Evolutionary conservation across 2,113 vertebrate genomes (phyloP).

Genomic region (Chionomys nivalis): DNA sequence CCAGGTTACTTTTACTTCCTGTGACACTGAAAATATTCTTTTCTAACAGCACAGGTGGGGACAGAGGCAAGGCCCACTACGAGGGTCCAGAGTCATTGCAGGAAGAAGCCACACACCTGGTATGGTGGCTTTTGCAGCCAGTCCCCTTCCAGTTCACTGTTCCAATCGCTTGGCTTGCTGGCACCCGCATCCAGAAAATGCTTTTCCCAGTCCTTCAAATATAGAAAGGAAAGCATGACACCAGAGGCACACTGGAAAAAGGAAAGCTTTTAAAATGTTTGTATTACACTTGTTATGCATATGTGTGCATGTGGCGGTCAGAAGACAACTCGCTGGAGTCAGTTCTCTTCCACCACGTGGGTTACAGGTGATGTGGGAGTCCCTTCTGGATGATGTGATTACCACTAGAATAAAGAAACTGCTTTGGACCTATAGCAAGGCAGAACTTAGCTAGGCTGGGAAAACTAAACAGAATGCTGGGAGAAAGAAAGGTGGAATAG

Average conservation of each 20-base stretch:
- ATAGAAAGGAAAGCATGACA: neutral
- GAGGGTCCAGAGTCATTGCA: rapidly evolving
- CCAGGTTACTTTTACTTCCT: neutral
- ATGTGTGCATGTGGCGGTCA: neutral
- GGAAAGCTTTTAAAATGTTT: neutral
- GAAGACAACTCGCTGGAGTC: neutral
- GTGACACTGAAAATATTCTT: neutral
- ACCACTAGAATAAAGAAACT: too few species aligned
- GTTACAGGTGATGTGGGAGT: neutral
- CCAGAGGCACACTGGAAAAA: neutral
- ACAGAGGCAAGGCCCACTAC: neutral
- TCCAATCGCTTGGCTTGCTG: slow-evolving; percentile 90
- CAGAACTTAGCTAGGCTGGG: too few species aligned
- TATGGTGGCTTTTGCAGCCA: slow-evolving; percentile 91
- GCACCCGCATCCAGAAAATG: slow-evolving; percentile 89
- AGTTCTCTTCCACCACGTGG: neutral
- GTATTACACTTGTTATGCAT: neutral
- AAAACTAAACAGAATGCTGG: too few species aligned
- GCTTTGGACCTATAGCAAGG: too few species aligned
- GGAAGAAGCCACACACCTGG: slow-evolving; percentile 84
- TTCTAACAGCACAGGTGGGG: rapidly evolving
- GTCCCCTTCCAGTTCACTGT: slow-evolving; percentile 88
- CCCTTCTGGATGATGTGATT: too few species aligned
- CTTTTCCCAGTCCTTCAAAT: slow-evolving; percentile 90
- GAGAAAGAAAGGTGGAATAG: too few species aligned